Percentiles rank a stretch among this genome's conserved stretches.
Evolutionary conservation across 1,140 invertebrate genomes (phyloP).

Genomic region (Drosophila pruinosa): DNA sequence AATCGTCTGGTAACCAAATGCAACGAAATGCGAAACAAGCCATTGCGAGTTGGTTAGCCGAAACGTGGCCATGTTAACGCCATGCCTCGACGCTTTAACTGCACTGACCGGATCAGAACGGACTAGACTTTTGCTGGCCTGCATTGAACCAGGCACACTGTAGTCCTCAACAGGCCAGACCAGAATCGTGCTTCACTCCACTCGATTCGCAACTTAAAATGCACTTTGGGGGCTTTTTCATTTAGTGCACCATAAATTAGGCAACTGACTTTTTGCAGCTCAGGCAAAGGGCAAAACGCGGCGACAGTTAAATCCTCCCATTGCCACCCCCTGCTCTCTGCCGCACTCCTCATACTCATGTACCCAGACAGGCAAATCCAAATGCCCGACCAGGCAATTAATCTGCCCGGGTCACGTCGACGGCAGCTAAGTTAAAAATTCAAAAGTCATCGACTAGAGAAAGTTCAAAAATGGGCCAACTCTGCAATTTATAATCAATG

Average conservation of each 20-base stretch:
- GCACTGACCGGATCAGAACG: constrained; percentile 12
- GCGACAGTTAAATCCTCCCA: constrained; percentile 26
- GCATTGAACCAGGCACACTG: neutral
- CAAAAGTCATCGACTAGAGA: constrained; percentile 23
- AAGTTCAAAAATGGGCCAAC: neutral
- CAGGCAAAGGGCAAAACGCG: constrained; percentile 26
- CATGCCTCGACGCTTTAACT: constrained; percentile 49
- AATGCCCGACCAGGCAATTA: constrained; percentile 47
- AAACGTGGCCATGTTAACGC: constrained; percentile 30
- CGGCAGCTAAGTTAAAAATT: constrained; percentile 38
- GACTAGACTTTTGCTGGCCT: constrained; percentile 3
- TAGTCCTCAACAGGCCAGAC: neutral
- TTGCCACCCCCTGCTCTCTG: neutral
- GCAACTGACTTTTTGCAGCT: constrained; percentile 37
- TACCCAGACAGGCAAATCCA: constrained; percentile 10
- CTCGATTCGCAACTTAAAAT: constrained; percentile 53
- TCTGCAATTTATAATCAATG: constrained; percentile 28
- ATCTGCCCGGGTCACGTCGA: constrained; percentile 45
- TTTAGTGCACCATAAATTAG: constrained; percentile 64
- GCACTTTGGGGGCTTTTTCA: constrained; percentile 59
- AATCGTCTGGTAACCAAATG: constrained; percentile 38
- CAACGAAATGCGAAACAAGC: constrained; percentile 44
- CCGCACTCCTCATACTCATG: neutral
- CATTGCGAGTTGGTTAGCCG: neutral
- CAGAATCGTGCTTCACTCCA: constrained; percentile 1